phyloP scores from a whole-genome alignment of 2,797 vertebrate species.

The Danio jaintianensis region DNA sequence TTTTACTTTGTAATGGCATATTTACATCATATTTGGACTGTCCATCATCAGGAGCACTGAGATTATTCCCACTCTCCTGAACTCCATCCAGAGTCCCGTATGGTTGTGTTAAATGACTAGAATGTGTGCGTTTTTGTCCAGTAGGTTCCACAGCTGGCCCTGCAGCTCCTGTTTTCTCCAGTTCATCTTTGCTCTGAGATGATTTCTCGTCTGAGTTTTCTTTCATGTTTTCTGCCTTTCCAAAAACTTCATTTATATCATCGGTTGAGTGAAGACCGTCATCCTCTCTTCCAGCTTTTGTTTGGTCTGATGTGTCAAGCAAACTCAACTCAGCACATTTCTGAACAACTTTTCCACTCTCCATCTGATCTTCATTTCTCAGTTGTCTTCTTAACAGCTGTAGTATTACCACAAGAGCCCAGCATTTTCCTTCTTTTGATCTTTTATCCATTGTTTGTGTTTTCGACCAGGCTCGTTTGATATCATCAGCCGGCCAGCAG shows the following conservation, averaged over 20 bases:
- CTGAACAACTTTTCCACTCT: neutral
- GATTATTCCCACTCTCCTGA: neutral
- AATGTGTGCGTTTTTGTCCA: no score
- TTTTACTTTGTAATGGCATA: neutral
- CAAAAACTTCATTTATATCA: neutral
- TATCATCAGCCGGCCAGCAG: neutral
- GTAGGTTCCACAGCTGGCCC: neutral
- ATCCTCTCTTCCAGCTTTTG: neutral
- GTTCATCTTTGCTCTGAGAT: neutral
- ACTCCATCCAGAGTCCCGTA: fast-evolving
- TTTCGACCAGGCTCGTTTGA: conserved; percentile 11
- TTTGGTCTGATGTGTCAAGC: neutral
- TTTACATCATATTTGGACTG: neutral
- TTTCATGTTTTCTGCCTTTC: neutral
- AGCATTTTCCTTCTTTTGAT: neutral
- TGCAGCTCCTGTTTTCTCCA: neutral
- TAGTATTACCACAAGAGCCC: neutral
- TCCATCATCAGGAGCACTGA: fast-evolving
- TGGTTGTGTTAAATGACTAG: no score
- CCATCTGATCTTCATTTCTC: neutral
- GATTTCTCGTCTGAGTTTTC: neutral
- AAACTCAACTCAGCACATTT: neutral
- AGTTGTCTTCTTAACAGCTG: neutral
- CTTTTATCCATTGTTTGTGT: neutral
- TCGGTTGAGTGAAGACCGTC: neutral